These are phyloP conservation scores for Rhea americana DNA, from an alignment of 2,113 vertebrate species.

Conservation along the genomic window DNA sequence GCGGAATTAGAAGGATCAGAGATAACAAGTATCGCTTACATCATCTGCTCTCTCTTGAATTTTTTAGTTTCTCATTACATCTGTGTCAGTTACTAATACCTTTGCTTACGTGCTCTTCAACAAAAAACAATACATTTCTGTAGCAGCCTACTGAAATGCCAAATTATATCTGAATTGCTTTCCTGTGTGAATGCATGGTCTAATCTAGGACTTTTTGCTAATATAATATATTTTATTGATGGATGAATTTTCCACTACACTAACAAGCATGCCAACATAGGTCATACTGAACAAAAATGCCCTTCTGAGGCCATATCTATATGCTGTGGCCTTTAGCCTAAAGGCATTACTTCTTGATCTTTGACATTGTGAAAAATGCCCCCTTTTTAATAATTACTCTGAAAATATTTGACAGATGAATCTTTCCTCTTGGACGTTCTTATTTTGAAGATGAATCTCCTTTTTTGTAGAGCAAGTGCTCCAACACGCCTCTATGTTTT, in stretches of 20 bases:
- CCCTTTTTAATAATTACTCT: neutral
- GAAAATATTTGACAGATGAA: neutral
- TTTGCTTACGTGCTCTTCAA: neutral
- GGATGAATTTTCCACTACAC: neutral
- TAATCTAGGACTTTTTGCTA: neutral
- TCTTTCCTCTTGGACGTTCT: neutral
- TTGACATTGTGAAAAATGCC: neutral
- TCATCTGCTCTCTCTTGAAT: neutral
- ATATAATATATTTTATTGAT: neutral
- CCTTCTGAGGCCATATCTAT: neutral
- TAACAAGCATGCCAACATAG: neutral
- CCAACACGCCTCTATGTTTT: neutral
- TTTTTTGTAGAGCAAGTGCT: neutral
- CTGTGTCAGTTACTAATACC: neutral
- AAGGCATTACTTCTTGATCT: neutral
- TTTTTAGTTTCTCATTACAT: neutral
- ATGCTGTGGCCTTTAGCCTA: neutral
- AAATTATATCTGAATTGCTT: neutral
- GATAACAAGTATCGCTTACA: neutral
- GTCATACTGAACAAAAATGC: neutral
- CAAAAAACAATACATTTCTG: neutral
- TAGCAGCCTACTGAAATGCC: neutral
- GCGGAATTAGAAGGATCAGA: neutral
- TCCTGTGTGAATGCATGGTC: neutral
- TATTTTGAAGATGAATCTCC: neutral